phyloP scores from a whole-genome alignment of 2,888 invertebrate species.

The Anthrax anthrax region DNA sequence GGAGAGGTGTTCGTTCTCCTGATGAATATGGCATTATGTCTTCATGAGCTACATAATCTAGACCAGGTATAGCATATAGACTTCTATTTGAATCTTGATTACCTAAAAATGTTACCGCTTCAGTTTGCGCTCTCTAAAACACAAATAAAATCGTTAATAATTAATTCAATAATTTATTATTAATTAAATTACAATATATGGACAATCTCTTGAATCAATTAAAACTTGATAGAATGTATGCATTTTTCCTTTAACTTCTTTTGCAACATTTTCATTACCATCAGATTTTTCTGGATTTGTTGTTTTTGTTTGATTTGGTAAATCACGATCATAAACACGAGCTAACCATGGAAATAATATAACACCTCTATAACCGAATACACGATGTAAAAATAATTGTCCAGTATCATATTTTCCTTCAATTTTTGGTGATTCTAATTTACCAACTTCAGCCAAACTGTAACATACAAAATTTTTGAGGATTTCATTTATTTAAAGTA shows the following conservation, averaged over 20 bases:
- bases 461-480: too few species aligned
- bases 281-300: constrained; percentile 4
- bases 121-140: constrained; percentile 79
- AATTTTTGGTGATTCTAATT: constrained; percentile 68
- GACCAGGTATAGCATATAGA: constrained; percentile 88
- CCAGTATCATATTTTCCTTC: constrained; percentile 91
- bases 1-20: constrained; percentile 73
- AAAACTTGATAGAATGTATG: constrained; percentile 96
- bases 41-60: constrained; percentile 97
- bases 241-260: constrained; percentile 78
- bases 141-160: not conserved
- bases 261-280: constrained; percentile 41
- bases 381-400: constrained; percentile 86
- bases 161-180: too few species aligned
- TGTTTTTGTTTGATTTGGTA: constrained; percentile 51
- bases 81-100: constrained; percentile 92
- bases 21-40: constrained; percentile 92
- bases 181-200: constrained; percentile 49
- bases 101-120: constrained; percentile 92
- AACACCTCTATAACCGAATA: constrained; percentile 95
- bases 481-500: not conserved
- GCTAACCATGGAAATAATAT: constrained; percentile 95
- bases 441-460: constrained; percentile 89
- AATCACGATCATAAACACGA: constrained; percentile 85
- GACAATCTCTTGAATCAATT: constrained; percentile 93